Evolutionary conservation across 2,797 vertebrate genomes (phyloP).

Genomic region (Pampus argenteus): DNA sequence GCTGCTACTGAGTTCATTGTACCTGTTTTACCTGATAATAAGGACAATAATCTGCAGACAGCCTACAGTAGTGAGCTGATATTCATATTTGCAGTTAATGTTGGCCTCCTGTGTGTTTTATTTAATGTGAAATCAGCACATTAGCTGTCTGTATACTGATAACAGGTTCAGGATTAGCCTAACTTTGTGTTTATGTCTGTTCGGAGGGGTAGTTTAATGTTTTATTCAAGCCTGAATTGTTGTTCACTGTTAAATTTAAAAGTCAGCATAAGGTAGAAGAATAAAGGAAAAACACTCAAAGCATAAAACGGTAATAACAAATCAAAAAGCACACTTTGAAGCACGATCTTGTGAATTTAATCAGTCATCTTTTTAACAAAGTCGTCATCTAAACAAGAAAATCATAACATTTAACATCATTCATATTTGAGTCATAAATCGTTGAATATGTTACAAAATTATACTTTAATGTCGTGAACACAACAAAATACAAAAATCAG

Average conservation of each 20-base stretch:
- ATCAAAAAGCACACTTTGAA: conserved; percentile 56
- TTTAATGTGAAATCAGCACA: neutral
- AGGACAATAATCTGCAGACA: no score
- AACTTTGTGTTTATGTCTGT: neutral
- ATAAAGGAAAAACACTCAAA: neutral
- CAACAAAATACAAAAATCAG: conserved; percentile 64
- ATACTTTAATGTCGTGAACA: conserved; percentile 76
- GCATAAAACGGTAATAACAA: neutral
- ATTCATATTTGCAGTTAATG: no score
- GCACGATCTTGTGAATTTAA: conserved; percentile 76
- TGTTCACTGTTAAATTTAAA: neutral
- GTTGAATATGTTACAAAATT: conserved; percentile 82
- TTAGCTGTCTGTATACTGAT: neutral
- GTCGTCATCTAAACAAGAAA: conserved; percentile 76
- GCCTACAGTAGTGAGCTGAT: no score
- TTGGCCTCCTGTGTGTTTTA: no score
- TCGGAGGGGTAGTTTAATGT: neutral
- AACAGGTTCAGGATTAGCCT: neutral
- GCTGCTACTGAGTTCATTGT: no score
- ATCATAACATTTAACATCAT: conserved; percentile 80
- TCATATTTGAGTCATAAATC: conserved; percentile 74
- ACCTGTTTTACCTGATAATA: no score
- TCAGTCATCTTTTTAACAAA: conserved; percentile 76
- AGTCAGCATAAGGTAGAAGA: neutral
- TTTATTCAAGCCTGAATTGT: no score